A percentile compares a stretch with the other conserved stretches of the same genome.
phyloP scores from a whole-genome alignment of 2,113 vertebrate genomes.

The Pteruthius melanotis region DNA sequence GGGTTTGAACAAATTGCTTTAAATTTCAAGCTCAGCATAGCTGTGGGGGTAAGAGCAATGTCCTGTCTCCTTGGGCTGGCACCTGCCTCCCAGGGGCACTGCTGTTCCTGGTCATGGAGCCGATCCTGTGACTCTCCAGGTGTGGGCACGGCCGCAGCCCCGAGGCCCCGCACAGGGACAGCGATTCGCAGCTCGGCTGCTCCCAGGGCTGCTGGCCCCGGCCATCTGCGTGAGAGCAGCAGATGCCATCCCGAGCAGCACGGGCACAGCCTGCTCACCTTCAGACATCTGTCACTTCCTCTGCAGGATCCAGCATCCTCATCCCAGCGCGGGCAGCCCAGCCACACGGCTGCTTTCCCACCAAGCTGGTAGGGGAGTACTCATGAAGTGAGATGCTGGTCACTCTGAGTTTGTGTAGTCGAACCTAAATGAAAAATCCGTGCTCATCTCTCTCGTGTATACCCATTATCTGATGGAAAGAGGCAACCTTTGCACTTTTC shows the following conservation, averaged over 20 bases:
- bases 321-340: accelerated
- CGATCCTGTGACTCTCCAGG: not conserved
- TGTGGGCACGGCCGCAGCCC: not conserved
- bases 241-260: not conserved
- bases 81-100: not conserved
- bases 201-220: not conserved
- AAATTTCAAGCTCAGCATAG: not conserved
- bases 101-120: not conserved
- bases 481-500: not conserved
- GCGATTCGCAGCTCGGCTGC: not conserved
- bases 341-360: not conserved
- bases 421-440: not conserved
- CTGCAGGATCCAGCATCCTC: not conserved
- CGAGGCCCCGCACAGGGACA: accelerated
- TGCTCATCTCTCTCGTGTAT: accelerated
- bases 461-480: not conserved
- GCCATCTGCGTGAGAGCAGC: not conserved
- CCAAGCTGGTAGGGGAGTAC: not conserved
- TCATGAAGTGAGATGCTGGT: accelerated
- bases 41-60: accelerated
- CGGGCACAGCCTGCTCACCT: conserved; percentile 17
- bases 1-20: not conserved
- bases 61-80: not conserved
- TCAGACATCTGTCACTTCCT: not conserved
- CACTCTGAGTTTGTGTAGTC: not conserved